phyloP scores from a whole-genome alignment of 2,888 invertebrate genomes.

The Thereva nobilitata region DNA sequence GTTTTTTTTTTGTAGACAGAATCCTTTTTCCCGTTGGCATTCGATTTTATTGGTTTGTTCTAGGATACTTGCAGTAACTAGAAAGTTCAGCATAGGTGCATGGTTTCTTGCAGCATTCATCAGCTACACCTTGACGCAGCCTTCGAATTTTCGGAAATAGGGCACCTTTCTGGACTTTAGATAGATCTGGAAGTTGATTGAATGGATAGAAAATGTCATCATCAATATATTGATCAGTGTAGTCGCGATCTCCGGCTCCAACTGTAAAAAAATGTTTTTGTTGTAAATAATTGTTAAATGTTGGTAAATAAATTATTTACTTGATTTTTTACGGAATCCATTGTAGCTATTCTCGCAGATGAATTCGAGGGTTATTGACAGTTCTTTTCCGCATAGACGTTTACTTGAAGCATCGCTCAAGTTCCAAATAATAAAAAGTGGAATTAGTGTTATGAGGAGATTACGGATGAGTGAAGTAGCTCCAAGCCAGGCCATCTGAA shows the following conservation, averaged over 20 bases:
- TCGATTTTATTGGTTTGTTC: no score
- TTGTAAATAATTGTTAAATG: neutral
- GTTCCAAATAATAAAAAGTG: neutral
- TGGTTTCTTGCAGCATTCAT: slow-evolving; percentile 23
- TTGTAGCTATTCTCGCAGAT: neutral
- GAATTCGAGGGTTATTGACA: neutral
- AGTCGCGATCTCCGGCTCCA: neutral
- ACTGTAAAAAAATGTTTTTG: neutral
- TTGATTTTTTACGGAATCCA: neutral
- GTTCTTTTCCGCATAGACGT: neutral
- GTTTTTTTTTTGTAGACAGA: no score
- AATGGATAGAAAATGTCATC: neutral
- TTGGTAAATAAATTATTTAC: neutral
- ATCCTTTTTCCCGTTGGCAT: no score
- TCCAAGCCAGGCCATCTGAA: no score
- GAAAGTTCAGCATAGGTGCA: neutral
- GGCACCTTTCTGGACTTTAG: neutral
- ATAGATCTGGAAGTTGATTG: neutral
- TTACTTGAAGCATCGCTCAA: neutral
- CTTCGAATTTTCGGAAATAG: slow-evolving; percentile 11
- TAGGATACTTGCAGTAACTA: slow-evolving; percentile 7
- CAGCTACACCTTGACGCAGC: slow-evolving; percentile 5
- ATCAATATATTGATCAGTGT: slow-evolving; percentile 1
- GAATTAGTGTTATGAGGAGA: no score
- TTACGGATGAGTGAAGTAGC: no score